Evolutionary conservation across 1,140 invertebrate genomes (phyloP).

Genomic region (Drosophila pachea): DNA sequence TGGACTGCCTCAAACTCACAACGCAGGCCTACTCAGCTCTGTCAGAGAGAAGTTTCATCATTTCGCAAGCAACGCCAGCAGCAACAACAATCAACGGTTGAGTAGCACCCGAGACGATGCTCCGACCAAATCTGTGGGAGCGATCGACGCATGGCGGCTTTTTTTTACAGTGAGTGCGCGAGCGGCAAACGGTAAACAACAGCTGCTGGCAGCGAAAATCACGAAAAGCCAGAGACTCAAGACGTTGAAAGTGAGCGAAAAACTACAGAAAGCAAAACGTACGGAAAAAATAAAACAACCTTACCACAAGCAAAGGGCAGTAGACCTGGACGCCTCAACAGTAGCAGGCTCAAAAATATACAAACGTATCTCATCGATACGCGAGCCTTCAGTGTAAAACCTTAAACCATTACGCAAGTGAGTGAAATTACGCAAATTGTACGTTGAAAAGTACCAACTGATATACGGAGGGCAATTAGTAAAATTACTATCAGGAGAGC

Average conservation of each 20-base stretch:
- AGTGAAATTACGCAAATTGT: slow-evolving; percentile 27
- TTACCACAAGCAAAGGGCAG: slow-evolving; percentile 11
- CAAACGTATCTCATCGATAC: slow-evolving; percentile 29
- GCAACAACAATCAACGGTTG: slow-evolving; percentile 31
- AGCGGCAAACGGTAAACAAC: slow-evolving; percentile 74
- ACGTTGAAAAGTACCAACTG: neutral
- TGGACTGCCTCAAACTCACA: neutral
- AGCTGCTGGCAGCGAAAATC: slow-evolving; percentile 35
- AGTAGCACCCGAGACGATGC: slow-evolving; percentile 47
- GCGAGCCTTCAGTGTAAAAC: slow-evolving; percentile 21
- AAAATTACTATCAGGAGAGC: slow-evolving; percentile 8
- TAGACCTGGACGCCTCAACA: slow-evolving; percentile 25
- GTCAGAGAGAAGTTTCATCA: slow-evolving; percentile 2
- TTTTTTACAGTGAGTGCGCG: slow-evolving; percentile 62
- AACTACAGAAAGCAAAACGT: slow-evolving; percentile 7
- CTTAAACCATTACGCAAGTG: slow-evolving; percentile 43
- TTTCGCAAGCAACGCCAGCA: neutral
- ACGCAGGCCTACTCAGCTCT: slow-evolving; percentile 12
- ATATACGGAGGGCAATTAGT: neutral
- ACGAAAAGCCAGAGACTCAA: slow-evolving; percentile 22
- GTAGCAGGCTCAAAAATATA: neutral
- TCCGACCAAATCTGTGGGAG: slow-evolving; percentile 48
- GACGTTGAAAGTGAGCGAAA: slow-evolving; percentile 11
- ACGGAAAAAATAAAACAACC: neutral
- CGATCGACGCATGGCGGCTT: slow-evolving; percentile 44